phyloP scores from a whole-genome alignment of 2,797 vertebrate species.

The Sternotherus odoratus region DNA sequence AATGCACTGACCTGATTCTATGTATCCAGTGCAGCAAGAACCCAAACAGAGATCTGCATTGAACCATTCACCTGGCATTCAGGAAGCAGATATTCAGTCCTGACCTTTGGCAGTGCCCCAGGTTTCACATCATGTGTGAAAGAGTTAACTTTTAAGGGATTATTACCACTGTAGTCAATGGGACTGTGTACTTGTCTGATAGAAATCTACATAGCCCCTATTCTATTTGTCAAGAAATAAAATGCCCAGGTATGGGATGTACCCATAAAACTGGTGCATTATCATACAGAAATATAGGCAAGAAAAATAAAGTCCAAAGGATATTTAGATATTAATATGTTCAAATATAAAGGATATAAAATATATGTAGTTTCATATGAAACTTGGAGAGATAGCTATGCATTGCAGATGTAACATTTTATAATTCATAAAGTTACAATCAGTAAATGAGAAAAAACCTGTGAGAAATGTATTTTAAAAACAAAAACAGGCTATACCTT shows the following conservation, averaged over 20 bases:
- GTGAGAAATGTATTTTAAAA: neutral
- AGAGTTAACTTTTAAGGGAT: rapidly evolving
- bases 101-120: neutral
- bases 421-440: neutral
- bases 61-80: neutral
- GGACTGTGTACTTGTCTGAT: rapidly evolving
- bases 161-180: neutral
- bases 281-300: rapidly evolving
- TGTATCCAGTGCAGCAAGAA: neutral
- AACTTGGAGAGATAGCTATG: neutral
- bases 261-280: neutral
- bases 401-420: neutral
- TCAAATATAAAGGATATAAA: neutral
- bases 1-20: neutral
- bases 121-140: neutral
- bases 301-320: neutral
- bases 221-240: neutral
- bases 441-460: neutral
- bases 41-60: neutral
- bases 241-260: neutral
- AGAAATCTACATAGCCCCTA: neutral
- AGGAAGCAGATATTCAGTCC: neutral
- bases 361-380: neutral
- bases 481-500: no score
- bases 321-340: neutral